phyloP scores from a whole-genome alignment of 2,797 vertebrate species.

The Ctenopoma multispine region DNA sequence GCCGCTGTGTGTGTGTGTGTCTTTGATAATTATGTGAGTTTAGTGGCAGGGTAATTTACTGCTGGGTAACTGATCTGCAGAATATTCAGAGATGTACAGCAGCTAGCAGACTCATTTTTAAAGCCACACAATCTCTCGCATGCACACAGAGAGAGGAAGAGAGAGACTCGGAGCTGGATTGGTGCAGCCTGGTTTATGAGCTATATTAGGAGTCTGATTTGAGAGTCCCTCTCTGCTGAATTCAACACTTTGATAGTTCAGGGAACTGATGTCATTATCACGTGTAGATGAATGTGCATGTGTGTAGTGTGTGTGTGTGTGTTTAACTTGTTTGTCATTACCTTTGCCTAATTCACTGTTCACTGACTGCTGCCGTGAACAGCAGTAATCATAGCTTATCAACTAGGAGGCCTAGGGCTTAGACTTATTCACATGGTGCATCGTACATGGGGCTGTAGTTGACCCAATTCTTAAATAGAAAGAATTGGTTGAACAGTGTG shows the following conservation, averaged over 20 bases:
- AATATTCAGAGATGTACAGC: conserved; percentile 38
- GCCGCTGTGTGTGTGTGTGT: conserved; percentile 8
- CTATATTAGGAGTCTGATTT: conserved; percentile 66
- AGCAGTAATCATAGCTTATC: conserved; percentile 6
- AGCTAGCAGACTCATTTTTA: conserved; percentile 2
- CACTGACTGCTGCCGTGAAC: neutral
- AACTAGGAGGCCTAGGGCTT: neutral
- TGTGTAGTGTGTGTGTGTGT: conserved; percentile 2
- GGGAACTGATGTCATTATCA: conserved; percentile 52
- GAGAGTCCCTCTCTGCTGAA: conserved; percentile 63
- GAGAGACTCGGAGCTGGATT: conserved; percentile 30
- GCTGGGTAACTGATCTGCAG: conserved; percentile 56
- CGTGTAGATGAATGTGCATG: conserved; percentile 25
- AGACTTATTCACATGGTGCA: neutral
- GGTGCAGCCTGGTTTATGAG: conserved; percentile 70
- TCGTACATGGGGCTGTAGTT: neutral
- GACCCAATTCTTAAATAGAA: no score
- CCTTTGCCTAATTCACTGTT: conserved; percentile 26
- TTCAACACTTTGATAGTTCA: conserved; percentile 57
- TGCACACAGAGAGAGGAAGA: conserved; percentile 7
- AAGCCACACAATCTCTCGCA: conserved; percentile 16
- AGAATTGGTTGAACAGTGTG: no score
- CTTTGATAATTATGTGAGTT: conserved; percentile 47
- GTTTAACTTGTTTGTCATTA: conserved; percentile 9
- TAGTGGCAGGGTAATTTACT: conserved; percentile 55